Evolutionary conservation across 2,113 vertebrate genomes (phyloP), one percentile per base, ranked within the genome.

Genomic region (Nesogale talazaci): DNA sequence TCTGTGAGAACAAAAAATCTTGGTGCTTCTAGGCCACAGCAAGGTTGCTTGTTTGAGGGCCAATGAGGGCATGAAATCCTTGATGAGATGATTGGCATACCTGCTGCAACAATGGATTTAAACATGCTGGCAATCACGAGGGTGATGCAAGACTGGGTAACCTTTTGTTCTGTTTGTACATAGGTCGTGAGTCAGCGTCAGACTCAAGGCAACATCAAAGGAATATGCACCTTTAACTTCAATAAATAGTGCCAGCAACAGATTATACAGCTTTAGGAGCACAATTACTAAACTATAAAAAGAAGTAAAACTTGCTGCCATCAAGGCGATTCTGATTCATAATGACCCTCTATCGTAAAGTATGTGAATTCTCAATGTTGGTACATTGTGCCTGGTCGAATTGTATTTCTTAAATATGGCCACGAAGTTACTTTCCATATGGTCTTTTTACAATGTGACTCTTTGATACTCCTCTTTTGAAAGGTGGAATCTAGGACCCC

Each of bases 401-500:
- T 61, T 52, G 31, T 10, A 78, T 78, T 94, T 83, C 83, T 38
- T 52, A 88, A 87, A 82, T 38, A 38, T 27, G 36, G 6, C 23
- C 9, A 16, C 56, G 80, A 85, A 84, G 23, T 34, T 86, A 86
- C 75, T 42, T 65, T 80, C 40, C 81, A 79, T 16, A 12, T 80
- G 75, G 10, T 80, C 36, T 81, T 90, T 90, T 75, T 67, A 89
- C 17, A 75, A 59, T 56, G 29, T 86, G 82, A 29, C 22, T 67
- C 81, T 75, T 57, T 81, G 34, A 75, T 19, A 65, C 36, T 17
- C 86, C 6, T n/a, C 42, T 75, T 75, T 36, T 56, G 38, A 82
- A 59, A 29, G 11, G 34, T n/a, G 20, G 25, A 29, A 7, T 42
- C 70, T 23, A 27, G 52, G 29, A 67, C 36, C 36, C 69, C 36